Evolutionary conservation across 1,140 invertebrate genomes (phyloP).

Genomic region (Drosophila ercepeae): DNA sequence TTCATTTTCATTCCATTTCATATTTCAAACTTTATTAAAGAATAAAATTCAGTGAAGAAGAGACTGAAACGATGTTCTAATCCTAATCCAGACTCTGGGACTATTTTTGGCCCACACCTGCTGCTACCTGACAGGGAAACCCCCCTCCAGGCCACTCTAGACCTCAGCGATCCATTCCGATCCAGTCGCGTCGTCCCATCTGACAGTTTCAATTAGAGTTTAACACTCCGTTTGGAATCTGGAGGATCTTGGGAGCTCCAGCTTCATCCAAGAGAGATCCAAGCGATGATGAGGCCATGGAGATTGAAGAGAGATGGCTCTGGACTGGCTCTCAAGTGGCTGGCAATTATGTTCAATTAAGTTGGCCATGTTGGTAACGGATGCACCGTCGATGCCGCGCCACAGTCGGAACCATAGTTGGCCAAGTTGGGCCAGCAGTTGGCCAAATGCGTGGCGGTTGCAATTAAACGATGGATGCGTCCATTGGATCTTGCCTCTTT

Average conservation of each 20-base stretch:
- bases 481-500: conserved; percentile 6
- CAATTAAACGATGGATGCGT: conserved; percentile 69
- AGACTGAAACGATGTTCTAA: no score
- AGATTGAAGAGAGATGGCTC: conserved; percentile 8
- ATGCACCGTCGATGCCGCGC: conserved; percentile 38
- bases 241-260: not conserved
- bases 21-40: no score
- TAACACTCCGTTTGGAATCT: conserved; percentile 58
- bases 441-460: conserved; percentile 53
- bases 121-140: not conserved
- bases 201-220: conserved; percentile 80
- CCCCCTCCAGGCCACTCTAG: not conserved
- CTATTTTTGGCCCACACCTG: not conserved
- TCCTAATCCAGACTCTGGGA: not conserved
- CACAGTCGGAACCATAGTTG: conserved; percentile 19
- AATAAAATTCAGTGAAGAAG: no score
- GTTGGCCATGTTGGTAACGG: conserved; percentile 79
- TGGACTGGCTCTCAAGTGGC: conserved; percentile 67
- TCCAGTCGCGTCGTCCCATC: conserved; percentile 26
- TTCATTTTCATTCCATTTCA: no score
- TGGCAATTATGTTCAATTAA: conserved; percentile 81
- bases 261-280: not conserved
- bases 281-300: not conserved
- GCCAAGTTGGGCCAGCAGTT: conserved; percentile 44
- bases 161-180: not conserved